Evolutionary conservation across 2,113 vertebrate species (phyloP), one percentile per base, ranked within the genome.

Genomic region (Enhydra lutris): DNA sequence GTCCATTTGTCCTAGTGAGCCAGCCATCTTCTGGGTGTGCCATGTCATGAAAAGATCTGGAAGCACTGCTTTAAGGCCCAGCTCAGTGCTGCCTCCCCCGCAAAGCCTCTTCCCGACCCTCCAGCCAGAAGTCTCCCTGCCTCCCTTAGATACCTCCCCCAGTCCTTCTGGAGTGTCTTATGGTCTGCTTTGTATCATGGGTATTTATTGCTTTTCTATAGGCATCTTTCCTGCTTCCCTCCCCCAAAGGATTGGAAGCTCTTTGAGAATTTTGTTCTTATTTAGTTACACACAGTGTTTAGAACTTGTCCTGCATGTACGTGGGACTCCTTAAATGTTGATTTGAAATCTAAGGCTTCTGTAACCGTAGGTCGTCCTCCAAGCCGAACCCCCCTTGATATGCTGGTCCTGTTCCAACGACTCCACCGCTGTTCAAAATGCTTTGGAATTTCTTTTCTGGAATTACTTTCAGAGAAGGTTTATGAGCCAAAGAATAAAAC

Each of bases 401-500:
- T 26, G 11, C 57, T 17, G 34, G 42, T 95, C 59, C 86, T 81
- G 84, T 76, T 95, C 76, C 81, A 82, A 0, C 4, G 71, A 55
- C 31, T 34, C 59, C 7, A 7, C 57, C 18, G 47, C 80, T 61
- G 39, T 94, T 92, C 71, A 82, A 73, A 95, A 55, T 55, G n/a
- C n/a, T 87, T 36, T 18, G 63, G 63, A 80, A 90, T 94, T 92
- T 87, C 69, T 95, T 76, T 83, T 20, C 74, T 91, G 69, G 81
- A 91, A 96, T 94, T 88, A 87, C 69, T 95, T 90, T 96, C 92
- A 94, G 91, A 96, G 86, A 67, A 92, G 52, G 52, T 87, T 90
- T 97, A 92, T 88, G 88, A 98, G 76, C 63, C 76, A 82, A 94
- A 95, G 92, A 94, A 94, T 85, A 97, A 95, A 95, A 86, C 59